Base-by-base conservation (phyloP, 2,113 vertebrate species). In the Scolopax mira region DNA sequence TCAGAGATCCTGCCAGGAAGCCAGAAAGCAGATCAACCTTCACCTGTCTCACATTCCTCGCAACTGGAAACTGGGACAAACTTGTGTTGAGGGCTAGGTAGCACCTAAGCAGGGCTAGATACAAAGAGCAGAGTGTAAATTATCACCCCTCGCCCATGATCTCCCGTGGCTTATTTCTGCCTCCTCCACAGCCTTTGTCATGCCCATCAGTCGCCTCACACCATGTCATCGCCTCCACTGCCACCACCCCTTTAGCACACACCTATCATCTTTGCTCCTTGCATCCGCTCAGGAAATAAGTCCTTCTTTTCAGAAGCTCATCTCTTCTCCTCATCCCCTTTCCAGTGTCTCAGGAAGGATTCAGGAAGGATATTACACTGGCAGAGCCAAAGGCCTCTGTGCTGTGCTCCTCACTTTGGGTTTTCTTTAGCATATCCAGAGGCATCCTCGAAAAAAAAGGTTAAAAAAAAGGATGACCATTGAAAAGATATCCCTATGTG, bases 191-290 rank as follows among this genome's bases (percentile, higher is more conserved):
- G 39, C 24, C 9, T 33, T 77, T 73, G 27, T 10, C 39, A 28
- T 62, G 41, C n/a, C 30, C 1, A 0, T 5, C 41, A 39, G 30
- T 15, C 55, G 22, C 49, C 22, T 79, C 62, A 49, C 16, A 69
- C 22, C 1, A 1, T 5, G 25, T 24, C 35, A 44, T 11, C 46
- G 89, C 73, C 39, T 37, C 14, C 5, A 8, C 10, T 2, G 0
- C 48, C 37, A 24, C n/a, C 42, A 37, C 10, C 3, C 8, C 39
- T 4, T 69, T 42, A 77, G 48, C 33, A 46, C 17, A 33, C 1
- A 1, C 28, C 13, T 41, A 81, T 9, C 27, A 48, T 6, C 37
- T 85, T 75, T 79, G 52, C 39, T 79, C 6, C 39, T 51, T 54
- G 13, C 31, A 35, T 18, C 11, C 46, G 46, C 27, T 17, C 0